A percentile compares a stretch with the other conserved stretches of the same genome.
Conservation (phyloP, 2,113 vertebrate genomes). For the Clarias macrocephalus region DNA sequence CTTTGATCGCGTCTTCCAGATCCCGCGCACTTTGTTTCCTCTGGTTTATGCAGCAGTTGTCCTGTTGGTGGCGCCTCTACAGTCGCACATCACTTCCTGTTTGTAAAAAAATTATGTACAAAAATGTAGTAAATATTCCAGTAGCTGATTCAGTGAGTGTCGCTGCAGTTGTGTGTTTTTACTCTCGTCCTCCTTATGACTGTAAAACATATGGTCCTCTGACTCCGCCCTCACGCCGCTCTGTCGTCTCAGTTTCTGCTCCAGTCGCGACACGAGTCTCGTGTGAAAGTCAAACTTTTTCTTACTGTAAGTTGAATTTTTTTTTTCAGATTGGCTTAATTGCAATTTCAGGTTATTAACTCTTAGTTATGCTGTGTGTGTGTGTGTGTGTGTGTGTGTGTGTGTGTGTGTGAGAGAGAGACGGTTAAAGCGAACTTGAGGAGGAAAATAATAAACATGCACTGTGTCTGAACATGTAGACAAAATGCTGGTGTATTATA, state of each 20-base stretch:
- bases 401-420: not conserved
- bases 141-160: not conserved
- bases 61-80: not conserved
- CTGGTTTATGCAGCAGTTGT: not conserved
- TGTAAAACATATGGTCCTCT: not conserved
- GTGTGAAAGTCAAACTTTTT: not conserved
- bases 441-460: no score
- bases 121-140: not conserved
- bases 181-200: not conserved
- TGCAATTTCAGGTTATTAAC: not conserved
- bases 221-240: no score
- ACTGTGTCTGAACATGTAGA: slow-evolving; percentile 13
- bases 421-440: not conserved
- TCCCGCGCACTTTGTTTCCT: not conserved
- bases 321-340: not conserved
- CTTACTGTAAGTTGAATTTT: not conserved
- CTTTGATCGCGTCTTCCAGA: slow-evolving; percentile 47
- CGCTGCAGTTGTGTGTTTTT: not conserved
- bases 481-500: not conserved
- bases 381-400: not conserved
- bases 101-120: not conserved
- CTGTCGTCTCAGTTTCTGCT: not conserved
- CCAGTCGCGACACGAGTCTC: not conserved
- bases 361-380: not conserved
- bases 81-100: not conserved